phyloP scores from a whole-genome alignment of 2,797 vertebrate genomes.

The Atherinosoma microstoma region DNA sequence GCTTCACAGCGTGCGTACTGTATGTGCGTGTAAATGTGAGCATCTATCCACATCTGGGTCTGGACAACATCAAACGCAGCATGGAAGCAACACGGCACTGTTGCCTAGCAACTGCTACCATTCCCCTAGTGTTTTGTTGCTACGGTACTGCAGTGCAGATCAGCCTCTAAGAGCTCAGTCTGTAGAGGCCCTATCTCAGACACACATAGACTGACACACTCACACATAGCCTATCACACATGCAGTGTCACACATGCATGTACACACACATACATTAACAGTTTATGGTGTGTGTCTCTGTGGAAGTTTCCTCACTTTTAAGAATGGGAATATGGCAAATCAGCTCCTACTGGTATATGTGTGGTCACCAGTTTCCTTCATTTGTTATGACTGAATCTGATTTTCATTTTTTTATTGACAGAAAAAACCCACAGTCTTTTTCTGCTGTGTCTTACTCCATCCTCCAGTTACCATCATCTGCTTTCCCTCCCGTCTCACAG shows the following conservation, averaged over 20 bases:
- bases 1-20: slow-evolving; percentile 13
- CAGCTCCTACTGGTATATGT: slow-evolving; percentile 15
- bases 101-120: slow-evolving; percentile 85
- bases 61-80: slow-evolving; percentile 77
- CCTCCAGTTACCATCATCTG: slow-evolving; percentile 3
- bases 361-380: background rate
- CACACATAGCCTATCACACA: background rate
- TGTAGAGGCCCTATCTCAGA: slow-evolving; percentile 70
- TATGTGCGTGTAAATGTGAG: slow-evolving; percentile 30
- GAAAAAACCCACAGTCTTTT: background rate
- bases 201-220: slow-evolving; percentile 11
- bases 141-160: slow-evolving; percentile 84
- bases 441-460: background rate
- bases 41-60: slow-evolving; percentile 75
- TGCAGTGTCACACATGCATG: slow-evolving; percentile 7
- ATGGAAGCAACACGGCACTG: slow-evolving; percentile 79
- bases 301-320: slow-evolving; percentile 13
- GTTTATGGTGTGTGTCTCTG: slow-evolving; percentile 17
- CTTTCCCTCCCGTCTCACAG: slow-evolving; percentile 52
- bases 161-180: slow-evolving; percentile 73
- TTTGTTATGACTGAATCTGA: background rate
- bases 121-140: slow-evolving; percentile 83
- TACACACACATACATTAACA: slow-evolving; percentile 17
- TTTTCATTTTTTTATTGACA: background rate
- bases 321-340: slow-evolving; percentile 1